Percentiles rank a stretch among this genome's conserved stretches.
phyloP scores from a whole-genome alignment of 2,113 vertebrate species.

The Lonchura striata region DNA sequence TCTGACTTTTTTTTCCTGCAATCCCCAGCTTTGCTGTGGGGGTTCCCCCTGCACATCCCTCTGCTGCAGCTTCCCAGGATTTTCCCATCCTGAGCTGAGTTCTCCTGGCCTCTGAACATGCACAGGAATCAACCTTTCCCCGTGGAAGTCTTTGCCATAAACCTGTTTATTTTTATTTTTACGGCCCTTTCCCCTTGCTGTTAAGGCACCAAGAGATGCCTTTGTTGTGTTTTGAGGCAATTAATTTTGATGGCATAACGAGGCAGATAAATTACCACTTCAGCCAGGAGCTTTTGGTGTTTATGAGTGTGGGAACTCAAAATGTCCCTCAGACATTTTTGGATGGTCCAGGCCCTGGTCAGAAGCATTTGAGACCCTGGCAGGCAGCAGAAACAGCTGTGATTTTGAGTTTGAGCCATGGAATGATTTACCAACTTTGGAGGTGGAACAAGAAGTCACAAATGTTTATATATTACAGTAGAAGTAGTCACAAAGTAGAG shows the following conservation, averaged over 20 bases:
- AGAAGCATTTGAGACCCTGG: too few relatives aligned
- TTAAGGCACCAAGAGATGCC: background rate
- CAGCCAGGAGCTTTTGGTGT: background rate
- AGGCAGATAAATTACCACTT: background rate
- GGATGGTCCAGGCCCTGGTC: too few relatives aligned
- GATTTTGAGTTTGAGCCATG: too few relatives aligned
- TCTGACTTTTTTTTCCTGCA: background rate
- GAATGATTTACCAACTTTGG: too few relatives aligned
- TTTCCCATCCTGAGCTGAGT: background rate
- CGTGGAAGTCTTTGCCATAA: background rate
- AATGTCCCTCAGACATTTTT: too few relatives aligned
- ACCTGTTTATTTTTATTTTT: background rate
- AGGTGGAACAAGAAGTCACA: too few relatives aligned
- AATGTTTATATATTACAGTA: too few relatives aligned
- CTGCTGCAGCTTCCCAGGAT: background rate
- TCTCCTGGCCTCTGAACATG: background rate
- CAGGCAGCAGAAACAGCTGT: too few relatives aligned
- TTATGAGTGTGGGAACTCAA: too few relatives aligned
- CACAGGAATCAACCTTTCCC: background rate
- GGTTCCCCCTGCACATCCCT: background rate
- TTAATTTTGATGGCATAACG: background rate
- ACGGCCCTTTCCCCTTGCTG: background rate
- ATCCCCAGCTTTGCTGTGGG: rapidly evolving
- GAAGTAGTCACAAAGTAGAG: too few relatives aligned
- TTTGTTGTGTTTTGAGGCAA: background rate